A percentile compares a stretch with the other conserved stretches of the same genome.
phyloP scores from a whole-genome alignment of 2,113 vertebrate genomes.

The Ramphastos sulfuratus region DNA sequence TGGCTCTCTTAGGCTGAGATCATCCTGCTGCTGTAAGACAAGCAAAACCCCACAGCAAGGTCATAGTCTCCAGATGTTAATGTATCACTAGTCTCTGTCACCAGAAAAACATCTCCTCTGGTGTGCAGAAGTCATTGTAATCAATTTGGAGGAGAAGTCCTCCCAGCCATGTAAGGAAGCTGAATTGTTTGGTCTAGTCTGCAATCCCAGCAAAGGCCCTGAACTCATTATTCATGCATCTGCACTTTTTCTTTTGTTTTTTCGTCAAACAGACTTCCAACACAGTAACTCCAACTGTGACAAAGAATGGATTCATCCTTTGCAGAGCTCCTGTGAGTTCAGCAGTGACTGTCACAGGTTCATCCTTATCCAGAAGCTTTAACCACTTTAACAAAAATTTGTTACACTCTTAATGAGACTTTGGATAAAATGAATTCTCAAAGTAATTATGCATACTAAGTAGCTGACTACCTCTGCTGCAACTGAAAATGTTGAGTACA shows the following conservation, averaged over 20 bases:
- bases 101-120: neutral
- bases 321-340: slow-evolving; percentile 26
- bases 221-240: neutral
- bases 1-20: neutral
- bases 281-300: slow-evolving; percentile 19
- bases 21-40: neutral
- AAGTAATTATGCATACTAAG: neutral
- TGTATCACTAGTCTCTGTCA: neutral
- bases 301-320: slow-evolving; percentile 37
- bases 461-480: neutral
- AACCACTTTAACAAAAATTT: slow-evolving; percentile 29
- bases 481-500: neutral
- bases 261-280: neutral
- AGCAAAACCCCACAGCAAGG: neutral
- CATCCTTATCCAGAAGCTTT: slow-evolving; percentile 40
- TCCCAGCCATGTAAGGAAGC: neutral
- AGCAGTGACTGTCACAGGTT: slow-evolving; percentile 9
- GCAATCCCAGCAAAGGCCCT: neutral
- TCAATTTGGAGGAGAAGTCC: neutral
- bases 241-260: neutral
- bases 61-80: neutral
- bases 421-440: neutral
- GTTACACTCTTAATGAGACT: neutral
- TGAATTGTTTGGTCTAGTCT: neutral
- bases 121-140: neutral